phyloP scores from a whole-genome alignment of 2,113 vertebrate genomes.

The Cyrtonyx montezumae region DNA sequence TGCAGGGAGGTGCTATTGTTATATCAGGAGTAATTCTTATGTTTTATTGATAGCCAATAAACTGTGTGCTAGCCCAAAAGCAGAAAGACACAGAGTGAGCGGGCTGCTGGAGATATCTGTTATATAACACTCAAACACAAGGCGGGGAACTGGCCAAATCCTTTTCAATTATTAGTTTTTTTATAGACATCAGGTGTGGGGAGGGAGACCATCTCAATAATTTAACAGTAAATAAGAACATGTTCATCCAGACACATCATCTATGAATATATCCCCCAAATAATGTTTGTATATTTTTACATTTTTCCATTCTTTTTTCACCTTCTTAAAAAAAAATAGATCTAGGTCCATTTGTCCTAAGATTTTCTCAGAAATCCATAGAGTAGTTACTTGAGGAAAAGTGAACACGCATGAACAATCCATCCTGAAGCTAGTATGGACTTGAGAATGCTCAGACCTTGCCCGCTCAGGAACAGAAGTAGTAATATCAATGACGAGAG shows the following conservation, averaged over 20 bases:
- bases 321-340: background rate
- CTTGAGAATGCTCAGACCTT: background rate
- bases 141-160: conserved; percentile 39
- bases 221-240: conserved; percentile 63
- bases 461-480: background rate
- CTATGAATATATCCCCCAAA: conserved; percentile 40
- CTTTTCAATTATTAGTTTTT: conserved; percentile 37
- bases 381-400: background rate
- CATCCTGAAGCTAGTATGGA: no score
- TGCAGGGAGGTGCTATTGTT: conserved; percentile 64
- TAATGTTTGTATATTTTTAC: conserved; percentile 12
- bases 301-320: background rate
- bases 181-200: conserved; percentile 22
- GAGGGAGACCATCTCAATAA: conserved; percentile 36
- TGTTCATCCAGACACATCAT: conserved; percentile 30
- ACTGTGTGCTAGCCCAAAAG: conserved; percentile 32
- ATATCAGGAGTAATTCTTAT: conserved; percentile 60
- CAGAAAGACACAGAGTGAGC: background rate
- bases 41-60: conserved; percentile 66
- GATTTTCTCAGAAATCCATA: background rate
- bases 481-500: background rate
- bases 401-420: fast-evolving
- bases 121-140: background rate
- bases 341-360: background rate
- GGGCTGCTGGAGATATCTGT: background rate